These are phyloP conservation scores for Pogonognathellus flavescens DNA, from an alignment of 1,140 invertebrate species.

Conservation along the genomic window DNA sequence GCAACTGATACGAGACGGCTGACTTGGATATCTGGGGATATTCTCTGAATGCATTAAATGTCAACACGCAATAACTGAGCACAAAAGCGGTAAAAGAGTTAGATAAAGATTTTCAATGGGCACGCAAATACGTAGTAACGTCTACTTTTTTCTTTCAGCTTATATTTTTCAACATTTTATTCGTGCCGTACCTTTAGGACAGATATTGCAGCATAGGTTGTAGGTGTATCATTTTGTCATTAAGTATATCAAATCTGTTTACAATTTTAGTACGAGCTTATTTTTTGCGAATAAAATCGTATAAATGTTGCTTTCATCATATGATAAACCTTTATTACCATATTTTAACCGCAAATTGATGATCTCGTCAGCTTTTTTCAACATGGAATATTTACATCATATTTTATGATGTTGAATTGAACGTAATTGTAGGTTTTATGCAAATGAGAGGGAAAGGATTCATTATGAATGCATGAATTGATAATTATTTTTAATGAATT, in stretches of 20 bases:
- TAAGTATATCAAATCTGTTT: neutral
- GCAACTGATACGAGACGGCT: too few relatives aligned
- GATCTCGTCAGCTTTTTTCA: too few relatives aligned
- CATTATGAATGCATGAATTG: neutral
- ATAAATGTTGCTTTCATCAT: too few relatives aligned
- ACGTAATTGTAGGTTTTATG: neutral
- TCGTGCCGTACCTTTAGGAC: neutral
- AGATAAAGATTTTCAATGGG: neutral
- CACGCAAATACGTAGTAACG: neutral
- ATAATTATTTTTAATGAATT: neutral
- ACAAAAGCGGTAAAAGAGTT: neutral
- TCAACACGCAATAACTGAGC: slow-evolving; percentile 39
- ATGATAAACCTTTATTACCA: too few relatives aligned
- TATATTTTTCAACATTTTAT: neutral
- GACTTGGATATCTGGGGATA: neutral
- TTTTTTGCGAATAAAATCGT: too few relatives aligned
- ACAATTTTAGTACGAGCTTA: too few relatives aligned
- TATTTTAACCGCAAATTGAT: too few relatives aligned
- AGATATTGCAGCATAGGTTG: neutral
- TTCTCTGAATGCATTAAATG: neutral
- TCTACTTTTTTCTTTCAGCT: neutral
- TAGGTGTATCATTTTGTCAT: neutral
- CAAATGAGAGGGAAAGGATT: slow-evolving; percentile 6
- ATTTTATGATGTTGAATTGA: neutral
- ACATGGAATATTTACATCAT: too few relatives aligned